A percentile compares a stretch with the other conserved stretches of the same genome.
Conservation (phyloP, 2,113 vertebrate genomes). For the Merops nubicus region DNA sequence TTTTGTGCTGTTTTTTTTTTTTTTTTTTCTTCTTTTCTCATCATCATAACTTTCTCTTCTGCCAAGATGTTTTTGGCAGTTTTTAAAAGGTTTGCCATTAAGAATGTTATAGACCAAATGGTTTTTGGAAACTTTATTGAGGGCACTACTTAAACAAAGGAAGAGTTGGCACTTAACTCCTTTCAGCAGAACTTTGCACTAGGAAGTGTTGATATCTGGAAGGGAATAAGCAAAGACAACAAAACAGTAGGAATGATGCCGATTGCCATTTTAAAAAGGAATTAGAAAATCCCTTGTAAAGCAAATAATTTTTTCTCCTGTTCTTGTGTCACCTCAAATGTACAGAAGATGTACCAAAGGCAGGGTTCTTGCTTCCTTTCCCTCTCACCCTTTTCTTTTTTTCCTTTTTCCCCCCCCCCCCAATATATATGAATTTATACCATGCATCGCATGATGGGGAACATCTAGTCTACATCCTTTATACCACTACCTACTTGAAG, state of each 20-base stretch:
- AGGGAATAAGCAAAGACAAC: conserved; percentile 56
- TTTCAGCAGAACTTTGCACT: conserved; percentile 62
- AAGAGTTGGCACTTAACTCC: conserved; percentile 32
- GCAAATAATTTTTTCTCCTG: neutral
- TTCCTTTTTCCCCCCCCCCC: neutral
- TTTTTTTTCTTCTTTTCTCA: neutral
- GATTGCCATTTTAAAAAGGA: conserved; percentile 27
- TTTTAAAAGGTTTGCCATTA: conserved; percentile 80
- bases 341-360: neutral
- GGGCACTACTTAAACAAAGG: conserved; percentile 60
- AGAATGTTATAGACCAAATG: conserved; percentile 78
- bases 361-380: neutral
- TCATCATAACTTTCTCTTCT: conserved; percentile 74
- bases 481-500: neutral
- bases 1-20: neutral
- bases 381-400: neutral
- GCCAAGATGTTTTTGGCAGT: conserved; percentile 79
- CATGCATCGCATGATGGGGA: neutral
- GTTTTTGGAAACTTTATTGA: conserved; percentile 72
- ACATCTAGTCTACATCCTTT: neutral
- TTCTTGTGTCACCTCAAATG: conserved; percentile 16
- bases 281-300: conserved; percentile 49
- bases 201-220: conserved; percentile 60
- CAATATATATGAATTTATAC: neutral
- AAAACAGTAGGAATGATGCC: conserved; percentile 22